phyloP scores from a whole-genome alignment of 2,888 invertebrate genomes.

The Myopa testacea region DNA sequence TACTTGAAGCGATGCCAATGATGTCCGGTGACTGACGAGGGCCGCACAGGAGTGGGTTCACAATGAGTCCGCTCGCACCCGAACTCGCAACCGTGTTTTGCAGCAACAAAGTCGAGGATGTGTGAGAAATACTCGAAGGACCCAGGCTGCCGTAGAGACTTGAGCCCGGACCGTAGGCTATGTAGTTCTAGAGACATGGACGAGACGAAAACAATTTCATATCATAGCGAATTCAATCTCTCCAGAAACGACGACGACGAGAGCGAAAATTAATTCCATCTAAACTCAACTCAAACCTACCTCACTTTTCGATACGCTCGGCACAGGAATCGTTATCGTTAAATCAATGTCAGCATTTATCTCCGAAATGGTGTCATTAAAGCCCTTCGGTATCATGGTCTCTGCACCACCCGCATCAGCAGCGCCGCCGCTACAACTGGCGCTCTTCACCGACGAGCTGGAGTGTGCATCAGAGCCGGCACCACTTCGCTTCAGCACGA shows the following conservation, averaged over 20 bases:
- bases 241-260: too few relatives aligned
- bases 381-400: conserved; percentile 83
- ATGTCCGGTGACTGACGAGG: conserved; percentile 65
- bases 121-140: conserved; percentile 59
- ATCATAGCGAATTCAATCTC: conserved; percentile 17
- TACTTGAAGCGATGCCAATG: conserved; percentile 61
- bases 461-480: conserved; percentile 68
- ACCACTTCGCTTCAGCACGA: conserved; percentile 75
- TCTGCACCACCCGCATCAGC: conserved; percentile 65
- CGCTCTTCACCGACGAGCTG: conserved; percentile 72
- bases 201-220: conserved; percentile 19
- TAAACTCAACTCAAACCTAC: conserved; percentile 53
- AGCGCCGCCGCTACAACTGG: conserved; percentile 40
- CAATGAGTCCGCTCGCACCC: conserved; percentile 38
- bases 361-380: conserved; percentile 87
- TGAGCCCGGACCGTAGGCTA: conserved; percentile 63
- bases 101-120: conserved; percentile 57
- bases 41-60: conserved; percentile 54
- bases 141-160: conserved; percentile 63
- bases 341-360: conserved; percentile 80
- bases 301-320: conserved; percentile 68
- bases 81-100: conserved; percentile 47
- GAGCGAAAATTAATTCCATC: too few relatives aligned
- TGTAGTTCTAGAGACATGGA: conserved; percentile 60
- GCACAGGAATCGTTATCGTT: conserved; percentile 71